phyloP scores from a whole-genome alignment of 2,797 vertebrate species.

The Protonibea diacanthus region DNA sequence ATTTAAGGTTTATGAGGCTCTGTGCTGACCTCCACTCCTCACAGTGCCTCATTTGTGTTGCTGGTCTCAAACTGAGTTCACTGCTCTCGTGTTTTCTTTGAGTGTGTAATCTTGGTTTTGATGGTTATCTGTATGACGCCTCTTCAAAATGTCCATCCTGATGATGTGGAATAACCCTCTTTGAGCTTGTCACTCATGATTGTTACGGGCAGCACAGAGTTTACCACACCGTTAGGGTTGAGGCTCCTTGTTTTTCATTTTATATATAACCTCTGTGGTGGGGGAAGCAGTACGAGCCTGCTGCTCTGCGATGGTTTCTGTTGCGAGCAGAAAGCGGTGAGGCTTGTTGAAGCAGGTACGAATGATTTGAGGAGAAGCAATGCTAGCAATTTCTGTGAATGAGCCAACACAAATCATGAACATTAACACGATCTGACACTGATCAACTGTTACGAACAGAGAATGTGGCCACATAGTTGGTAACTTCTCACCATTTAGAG shows the following conservation, averaged over 20 bases:
- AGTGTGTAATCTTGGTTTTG: slow-evolving; percentile 30
- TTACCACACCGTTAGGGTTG: slow-evolving; percentile 2
- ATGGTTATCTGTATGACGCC: slow-evolving; percentile 23
- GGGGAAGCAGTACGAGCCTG: background rate
- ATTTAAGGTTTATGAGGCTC: background rate
- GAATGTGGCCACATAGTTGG: background rate
- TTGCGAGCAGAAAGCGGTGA: slow-evolving; percentile 9
- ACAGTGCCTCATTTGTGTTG: background rate
- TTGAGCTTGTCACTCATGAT: background rate
- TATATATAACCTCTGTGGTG: slow-evolving; percentile 37
- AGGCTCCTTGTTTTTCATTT: slow-evolving; percentile 45
- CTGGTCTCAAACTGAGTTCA: slow-evolving; percentile 6
- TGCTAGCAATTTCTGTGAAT: slow-evolving; percentile 9
- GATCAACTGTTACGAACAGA: background rate
- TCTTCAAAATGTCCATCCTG: slow-evolving; percentile 4
- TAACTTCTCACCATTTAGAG: background rate
- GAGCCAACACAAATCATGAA: background rate
- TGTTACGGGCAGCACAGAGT: background rate
- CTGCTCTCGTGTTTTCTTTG: slow-evolving; percentile 14
- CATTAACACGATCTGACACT: background rate
- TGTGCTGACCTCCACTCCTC: background rate
- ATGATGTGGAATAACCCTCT: background rate
- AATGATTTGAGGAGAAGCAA: background rate
- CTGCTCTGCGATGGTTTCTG: background rate
- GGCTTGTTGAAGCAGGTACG: slow-evolving; percentile 15